Percentiles rank a stretch among this genome's conserved stretches.
Evolutionary conservation across 2,113 vertebrate species (phyloP).

Genomic region (Ascaphus truei): DNA sequence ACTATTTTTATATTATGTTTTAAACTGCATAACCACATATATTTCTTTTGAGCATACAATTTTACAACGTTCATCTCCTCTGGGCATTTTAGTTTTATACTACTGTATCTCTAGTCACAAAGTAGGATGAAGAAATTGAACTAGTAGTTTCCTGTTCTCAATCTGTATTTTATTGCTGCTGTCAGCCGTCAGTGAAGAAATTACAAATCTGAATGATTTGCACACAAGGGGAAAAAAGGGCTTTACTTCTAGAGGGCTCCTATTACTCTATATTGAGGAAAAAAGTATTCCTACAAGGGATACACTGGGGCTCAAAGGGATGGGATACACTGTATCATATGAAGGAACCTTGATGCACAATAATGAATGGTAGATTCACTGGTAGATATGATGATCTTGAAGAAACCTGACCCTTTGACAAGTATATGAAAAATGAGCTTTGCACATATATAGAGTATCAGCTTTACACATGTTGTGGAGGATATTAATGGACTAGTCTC

Average conservation of each 20-base stretch:
- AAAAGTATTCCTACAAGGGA: too few species aligned
- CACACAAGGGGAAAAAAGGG: too few species aligned
- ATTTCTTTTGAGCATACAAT: background rate
- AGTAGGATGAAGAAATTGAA: background rate
- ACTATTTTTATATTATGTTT: conserved; percentile 19
- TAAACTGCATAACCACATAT: conserved; percentile 10
- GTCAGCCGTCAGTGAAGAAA: conserved; percentile 1
- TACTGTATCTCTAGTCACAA: background rate
- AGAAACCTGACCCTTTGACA: too few species aligned
- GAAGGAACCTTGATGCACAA: too few species aligned
- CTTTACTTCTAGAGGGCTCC: background rate
- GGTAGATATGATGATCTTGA: too few species aligned
- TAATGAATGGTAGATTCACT: too few species aligned
- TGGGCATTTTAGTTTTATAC: background rate
- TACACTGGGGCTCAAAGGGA: too few species aligned
- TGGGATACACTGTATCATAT: too few species aligned
- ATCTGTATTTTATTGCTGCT: background rate
- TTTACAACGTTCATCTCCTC: conserved; percentile 1
- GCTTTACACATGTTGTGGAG: too few species aligned
- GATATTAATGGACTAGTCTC: too few species aligned
- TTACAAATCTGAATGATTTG: background rate
- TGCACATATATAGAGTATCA: too few species aligned
- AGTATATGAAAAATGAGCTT: too few species aligned
- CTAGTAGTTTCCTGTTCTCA: background rate
- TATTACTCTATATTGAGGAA: conserved; percentile 7